phyloP scores from a whole-genome alignment of 1,140 invertebrate genomes.

The Pogonus chalceus region DNA sequence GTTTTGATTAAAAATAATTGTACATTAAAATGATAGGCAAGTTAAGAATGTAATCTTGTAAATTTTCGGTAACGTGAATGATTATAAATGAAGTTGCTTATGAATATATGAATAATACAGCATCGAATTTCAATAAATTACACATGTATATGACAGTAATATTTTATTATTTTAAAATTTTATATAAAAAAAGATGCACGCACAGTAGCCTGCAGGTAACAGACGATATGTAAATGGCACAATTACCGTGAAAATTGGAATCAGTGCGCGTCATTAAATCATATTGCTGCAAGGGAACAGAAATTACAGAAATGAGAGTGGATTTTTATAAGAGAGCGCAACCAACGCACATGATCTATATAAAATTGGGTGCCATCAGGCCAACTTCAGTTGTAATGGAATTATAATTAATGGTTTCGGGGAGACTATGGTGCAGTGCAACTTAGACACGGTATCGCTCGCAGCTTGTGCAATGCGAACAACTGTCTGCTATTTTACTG shows the following conservation, averaged over 20 bases:
- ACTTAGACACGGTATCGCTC: background rate
- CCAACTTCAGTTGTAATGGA: background rate
- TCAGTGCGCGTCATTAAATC: background rate
- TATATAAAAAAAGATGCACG: background rate
- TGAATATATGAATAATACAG: conserved; percentile 1
- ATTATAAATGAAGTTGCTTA: background rate
- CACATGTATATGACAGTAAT: background rate
- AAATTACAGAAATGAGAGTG: conserved; percentile 5
- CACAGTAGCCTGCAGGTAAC: background rate
- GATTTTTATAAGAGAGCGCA: conserved; percentile 5
- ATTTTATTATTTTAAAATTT: conserved; percentile 3
- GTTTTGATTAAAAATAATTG: too few species aligned
- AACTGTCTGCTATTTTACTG: too few species aligned
- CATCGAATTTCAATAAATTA: background rate
- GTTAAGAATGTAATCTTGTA: too few species aligned
- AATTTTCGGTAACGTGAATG: background rate
- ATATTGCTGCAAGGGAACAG: background rate
- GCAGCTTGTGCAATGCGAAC: too few species aligned
- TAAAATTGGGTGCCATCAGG: conserved; percentile 9
- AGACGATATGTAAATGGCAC: background rate
- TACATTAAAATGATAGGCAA: too few species aligned
- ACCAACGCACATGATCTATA: conserved; percentile 4
- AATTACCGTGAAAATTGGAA: conserved; percentile 6
- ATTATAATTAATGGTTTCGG: conserved; percentile 7
- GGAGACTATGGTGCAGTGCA: background rate